Evolutionary conservation across 2,113 vertebrate species (phyloP).

Genomic region (Lepidothrix coronata): DNA sequence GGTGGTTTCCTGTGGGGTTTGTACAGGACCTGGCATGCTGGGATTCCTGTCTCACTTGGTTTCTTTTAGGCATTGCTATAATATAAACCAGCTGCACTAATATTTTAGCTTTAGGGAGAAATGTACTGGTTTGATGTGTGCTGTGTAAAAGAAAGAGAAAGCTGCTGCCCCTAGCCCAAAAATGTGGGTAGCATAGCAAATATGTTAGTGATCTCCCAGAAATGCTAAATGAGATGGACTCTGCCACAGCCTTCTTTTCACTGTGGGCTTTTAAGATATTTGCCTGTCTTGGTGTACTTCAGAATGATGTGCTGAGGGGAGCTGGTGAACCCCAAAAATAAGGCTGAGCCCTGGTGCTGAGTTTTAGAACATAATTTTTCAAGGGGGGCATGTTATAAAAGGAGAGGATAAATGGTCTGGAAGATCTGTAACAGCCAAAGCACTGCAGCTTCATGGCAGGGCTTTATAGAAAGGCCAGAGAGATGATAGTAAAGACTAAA

Average conservation of each 20-base stretch:
- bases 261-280: background rate
- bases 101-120: slow-evolving; percentile 37
- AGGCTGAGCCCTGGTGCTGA: background rate
- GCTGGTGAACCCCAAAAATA: background rate
- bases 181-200: slow-evolving; percentile 21
- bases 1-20: background rate
- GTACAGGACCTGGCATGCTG: background rate
- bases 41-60: background rate
- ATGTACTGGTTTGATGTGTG: slow-evolving; percentile 20
- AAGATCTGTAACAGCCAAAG: background rate
- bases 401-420: background rate
- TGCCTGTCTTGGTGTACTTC: background rate
- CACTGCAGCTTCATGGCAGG: background rate
- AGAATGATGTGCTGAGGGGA: background rate
- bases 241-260: background rate
- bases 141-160: slow-evolving; percentile 29
- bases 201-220: background rate
- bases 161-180: slow-evolving; percentile 36
- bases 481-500: background rate
- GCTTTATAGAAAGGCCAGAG: background rate
- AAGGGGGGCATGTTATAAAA: background rate
- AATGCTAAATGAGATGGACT: slow-evolving; percentile 48
- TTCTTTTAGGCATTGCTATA: background rate
- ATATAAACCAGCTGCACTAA: slow-evolving; percentile 15
- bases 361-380: background rate